Conservation (phyloP, 2,113 vertebrate species). For the Pluvialis apricaria region DNA sequence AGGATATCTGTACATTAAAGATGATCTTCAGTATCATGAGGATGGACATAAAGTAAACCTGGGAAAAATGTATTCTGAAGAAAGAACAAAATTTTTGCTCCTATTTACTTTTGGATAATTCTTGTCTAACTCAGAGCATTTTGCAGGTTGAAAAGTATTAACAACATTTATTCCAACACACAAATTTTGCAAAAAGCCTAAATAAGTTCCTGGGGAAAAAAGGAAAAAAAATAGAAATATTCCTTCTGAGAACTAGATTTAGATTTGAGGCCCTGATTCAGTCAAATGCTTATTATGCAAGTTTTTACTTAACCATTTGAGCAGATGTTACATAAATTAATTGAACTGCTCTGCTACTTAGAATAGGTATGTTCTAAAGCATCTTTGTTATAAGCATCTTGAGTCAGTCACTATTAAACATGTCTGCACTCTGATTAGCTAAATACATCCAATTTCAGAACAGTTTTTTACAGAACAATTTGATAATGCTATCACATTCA, state of each 20-base stretch:
- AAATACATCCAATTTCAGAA: neutral
- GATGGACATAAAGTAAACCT: neutral
- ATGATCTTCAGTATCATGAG: neutral
- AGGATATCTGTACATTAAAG: neutral
- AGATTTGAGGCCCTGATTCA: neutral
- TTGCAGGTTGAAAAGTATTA: neutral
- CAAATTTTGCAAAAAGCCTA: neutral
- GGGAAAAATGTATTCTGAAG: neutral
- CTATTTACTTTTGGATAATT: neutral
- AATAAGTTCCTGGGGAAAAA: neutral
- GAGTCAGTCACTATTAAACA: neutral
- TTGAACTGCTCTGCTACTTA: neutral
- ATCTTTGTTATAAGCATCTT: neutral
- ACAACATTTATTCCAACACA: neutral
- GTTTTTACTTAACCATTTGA: neutral
- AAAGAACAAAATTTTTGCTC: neutral
- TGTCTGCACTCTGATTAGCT: neutral
- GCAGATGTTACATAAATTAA: neutral
- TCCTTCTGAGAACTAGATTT: neutral
- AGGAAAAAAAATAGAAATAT: accelerated
- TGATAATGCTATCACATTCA: accelerated
- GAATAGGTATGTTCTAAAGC: neutral
- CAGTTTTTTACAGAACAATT: neutral
- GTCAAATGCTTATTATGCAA: neutral
- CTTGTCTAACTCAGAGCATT: neutral